Base-by-base conservation (phyloP, 1,140 invertebrate genomes). In the Drosophila pruinosa region DNA sequence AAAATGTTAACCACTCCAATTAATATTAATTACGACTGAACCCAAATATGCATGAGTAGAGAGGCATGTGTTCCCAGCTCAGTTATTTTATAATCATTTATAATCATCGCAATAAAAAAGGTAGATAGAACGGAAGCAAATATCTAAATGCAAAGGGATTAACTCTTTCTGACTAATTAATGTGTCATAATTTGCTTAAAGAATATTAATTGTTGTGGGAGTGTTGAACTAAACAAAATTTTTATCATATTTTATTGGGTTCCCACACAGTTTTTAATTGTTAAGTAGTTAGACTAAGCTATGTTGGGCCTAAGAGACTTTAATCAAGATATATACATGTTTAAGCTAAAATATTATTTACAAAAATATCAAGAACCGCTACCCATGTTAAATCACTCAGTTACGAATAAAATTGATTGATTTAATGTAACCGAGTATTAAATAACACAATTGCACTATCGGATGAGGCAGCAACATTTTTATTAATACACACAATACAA, bases 1-100 rank as follows among this genome's bases (percentile, higher is more conserved):
- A 50, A 39, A 70, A 76, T 67, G 43, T 39, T 70, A 54, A 41
- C 53, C 72, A 54, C 78, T 61, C 58, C 71, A 77, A 86, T 85
- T 86, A 74, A 81, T 81, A 77, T 86, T 68, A 77, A 85, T 81
- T 80, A 86, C 76, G 75, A 63, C 48, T 41, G 22, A 64, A 64
- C 22, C 58, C 47, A 45, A 68, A 63, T 52, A 22, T 50, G 22
- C 24, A 14, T 14, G 7, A 34, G 19, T 15, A 14, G 14, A 26
- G 34, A 1, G 15, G 43, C 2, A 22, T 10, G 31, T 36, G 31
- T 12, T 7, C 19, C 19, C 34, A 19, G 10, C 6, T 24, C 21
- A 15, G 12, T 54, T 26, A 15, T 43, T 41, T 8, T 38, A 53
- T 14, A 36, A 64, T 71, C 59, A 64, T 74, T 74, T 65, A 71